A percentile compares a stretch with the other conserved stretches of the same genome.
Evolutionary conservation across 1,140 invertebrate species (phyloP).

Genomic region (Pararge aegeria): DNA sequence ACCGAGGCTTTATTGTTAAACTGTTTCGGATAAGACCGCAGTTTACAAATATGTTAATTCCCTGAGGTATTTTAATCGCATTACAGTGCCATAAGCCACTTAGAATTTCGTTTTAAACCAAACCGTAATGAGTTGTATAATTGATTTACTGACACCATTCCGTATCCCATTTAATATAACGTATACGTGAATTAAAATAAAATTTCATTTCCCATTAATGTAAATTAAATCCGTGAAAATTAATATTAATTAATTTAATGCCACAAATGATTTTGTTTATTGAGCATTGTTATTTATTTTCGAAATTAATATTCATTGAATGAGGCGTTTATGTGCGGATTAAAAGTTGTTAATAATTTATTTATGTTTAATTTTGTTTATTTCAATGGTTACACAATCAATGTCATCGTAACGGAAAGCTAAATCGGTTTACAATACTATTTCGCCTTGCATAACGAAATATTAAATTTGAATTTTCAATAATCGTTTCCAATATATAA

Average conservation of each 20-base stretch:
- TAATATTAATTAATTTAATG: not conserved
- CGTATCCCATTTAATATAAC: not conserved
- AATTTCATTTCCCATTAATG: not conserved
- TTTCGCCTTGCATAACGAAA: no score
- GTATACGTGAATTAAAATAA: not conserved
- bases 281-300: not conserved
- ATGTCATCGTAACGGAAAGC: no score
- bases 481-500: no score
- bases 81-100: conserved; percentile 17
- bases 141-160: conserved; percentile 10
- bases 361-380: not conserved
- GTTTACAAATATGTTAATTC: conserved; percentile 1
- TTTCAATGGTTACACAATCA: not conserved
- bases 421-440: no score
- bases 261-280: conserved; percentile 1
- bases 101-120: conserved; percentile 13
- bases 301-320: not conserved
- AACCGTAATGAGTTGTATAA: conserved; percentile 10
- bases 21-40: not conserved
- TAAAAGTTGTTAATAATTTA: not conserved
- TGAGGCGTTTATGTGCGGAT: not conserved
- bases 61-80: conserved; percentile 13
- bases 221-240: conserved; percentile 1
- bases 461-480: no score
- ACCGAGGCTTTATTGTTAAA: not conserved